phyloP scores from a whole-genome alignment of 2,888 invertebrate species.

The Melolontha melolontha region DNA sequence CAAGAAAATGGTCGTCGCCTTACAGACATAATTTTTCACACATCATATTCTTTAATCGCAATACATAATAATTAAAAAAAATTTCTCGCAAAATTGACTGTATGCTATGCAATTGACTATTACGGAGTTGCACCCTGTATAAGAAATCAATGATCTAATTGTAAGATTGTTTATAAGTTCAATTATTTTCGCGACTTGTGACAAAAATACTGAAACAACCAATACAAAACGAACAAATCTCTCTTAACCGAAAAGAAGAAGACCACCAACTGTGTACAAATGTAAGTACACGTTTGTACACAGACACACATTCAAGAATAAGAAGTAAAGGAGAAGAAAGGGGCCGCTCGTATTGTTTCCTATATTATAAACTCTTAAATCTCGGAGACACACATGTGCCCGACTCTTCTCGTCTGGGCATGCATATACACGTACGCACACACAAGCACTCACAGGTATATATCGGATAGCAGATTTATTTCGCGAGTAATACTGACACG shows the following conservation, averaged over 20 bases:
- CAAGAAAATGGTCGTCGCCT: too few species aligned
- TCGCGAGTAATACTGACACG: slow-evolving; percentile 45
- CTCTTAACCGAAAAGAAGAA: slow-evolving; percentile 8
- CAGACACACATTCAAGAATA: slow-evolving; percentile 19
- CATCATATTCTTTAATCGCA: too few species aligned
- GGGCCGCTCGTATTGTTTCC: slow-evolving; percentile 39
- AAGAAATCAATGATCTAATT: too few species aligned
- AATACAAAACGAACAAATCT: slow-evolving; percentile 10
- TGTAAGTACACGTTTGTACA: slow-evolving; percentile 27
- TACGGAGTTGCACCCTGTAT: too few species aligned
- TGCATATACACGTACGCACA: slow-evolving; percentile 10
- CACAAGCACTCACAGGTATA: slow-evolving; percentile 6
- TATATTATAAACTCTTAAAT: slow-evolving; percentile 41
- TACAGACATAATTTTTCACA: too few species aligned
- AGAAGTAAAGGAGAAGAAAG: slow-evolving; percentile 30
- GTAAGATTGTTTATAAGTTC: too few species aligned
- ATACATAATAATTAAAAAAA: too few species aligned
- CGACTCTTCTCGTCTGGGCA: slow-evolving; percentile 19
- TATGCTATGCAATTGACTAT: too few species aligned
- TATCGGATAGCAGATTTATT: slow-evolving; percentile 47
- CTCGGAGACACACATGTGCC: slow-evolving; percentile 22
- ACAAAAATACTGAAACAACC: too few species aligned
- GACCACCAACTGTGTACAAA: slow-evolving; percentile 32
- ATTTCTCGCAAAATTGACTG: too few species aligned
- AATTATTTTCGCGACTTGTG: too few species aligned